A percentile compares a stretch with the other conserved stretches of the same genome.
phyloP scores from a whole-genome alignment of 2,888 invertebrate species.

The Gerris lacustris region DNA sequence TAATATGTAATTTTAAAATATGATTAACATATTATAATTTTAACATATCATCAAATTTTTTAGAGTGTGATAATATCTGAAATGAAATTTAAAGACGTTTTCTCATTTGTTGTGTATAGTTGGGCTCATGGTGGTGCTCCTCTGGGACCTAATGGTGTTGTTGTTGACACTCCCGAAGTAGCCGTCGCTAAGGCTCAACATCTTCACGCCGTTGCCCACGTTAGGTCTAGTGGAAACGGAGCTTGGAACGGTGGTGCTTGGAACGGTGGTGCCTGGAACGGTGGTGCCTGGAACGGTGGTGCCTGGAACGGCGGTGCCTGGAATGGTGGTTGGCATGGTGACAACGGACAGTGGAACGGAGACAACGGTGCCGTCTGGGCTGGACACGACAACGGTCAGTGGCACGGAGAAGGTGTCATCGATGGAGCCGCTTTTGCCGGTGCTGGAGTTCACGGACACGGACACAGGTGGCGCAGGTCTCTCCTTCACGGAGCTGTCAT shows the following conservation, averaged over 20 bases:
- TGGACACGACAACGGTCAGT: constrained; percentile 8
- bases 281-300: constrained; percentile 20
- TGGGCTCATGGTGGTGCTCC: constrained; percentile 4
- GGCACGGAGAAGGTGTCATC: constrained; percentile 13
- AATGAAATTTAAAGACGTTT: too few relatives aligned
- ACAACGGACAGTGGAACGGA: constrained; percentile 12
- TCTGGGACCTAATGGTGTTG: constrained; percentile 8
- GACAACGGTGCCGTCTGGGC: not conserved
- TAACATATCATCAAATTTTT: too few relatives aligned
- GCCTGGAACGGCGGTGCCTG: constrained; percentile 16
- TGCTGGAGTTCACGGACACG: constrained; percentile 16
- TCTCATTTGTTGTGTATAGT: not conserved
- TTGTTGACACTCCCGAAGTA: constrained; percentile 9
- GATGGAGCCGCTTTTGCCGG: constrained; percentile 20
- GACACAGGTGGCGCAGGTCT: not conserved
- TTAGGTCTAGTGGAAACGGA: constrained; percentile 8
- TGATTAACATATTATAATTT: too few relatives aligned
- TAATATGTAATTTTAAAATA: too few relatives aligned
- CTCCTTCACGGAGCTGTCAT: not conserved
- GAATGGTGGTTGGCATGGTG: not conserved
- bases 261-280: constrained; percentile 15
- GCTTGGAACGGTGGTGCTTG: constrained; percentile 18
- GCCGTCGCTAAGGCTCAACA: constrained; percentile 11
- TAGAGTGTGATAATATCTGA: too few relatives aligned
- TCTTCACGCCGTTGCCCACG: constrained; percentile 13